A percentile compares a stretch with the other conserved stretches of the same genome.
phyloP scores from a whole-genome alignment of 1,140 invertebrate species.

The Sycophaga agraensis region DNA sequence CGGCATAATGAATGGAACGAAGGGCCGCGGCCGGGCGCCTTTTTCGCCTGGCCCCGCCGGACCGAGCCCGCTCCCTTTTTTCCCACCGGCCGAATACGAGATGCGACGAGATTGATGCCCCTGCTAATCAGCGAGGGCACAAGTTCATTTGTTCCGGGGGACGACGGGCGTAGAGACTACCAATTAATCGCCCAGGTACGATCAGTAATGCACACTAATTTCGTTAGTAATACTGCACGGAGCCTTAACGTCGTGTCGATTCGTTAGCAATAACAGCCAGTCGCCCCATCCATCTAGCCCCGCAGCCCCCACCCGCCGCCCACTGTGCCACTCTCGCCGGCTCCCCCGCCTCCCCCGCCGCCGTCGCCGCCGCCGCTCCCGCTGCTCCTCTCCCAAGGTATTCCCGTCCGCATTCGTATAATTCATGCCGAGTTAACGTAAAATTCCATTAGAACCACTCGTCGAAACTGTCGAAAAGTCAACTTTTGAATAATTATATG shows the following conservation, averaged over 20 bases:
- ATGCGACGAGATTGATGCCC: conserved; percentile 44
- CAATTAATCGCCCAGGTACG: conserved; percentile 44
- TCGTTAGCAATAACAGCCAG: conserved; percentile 39
- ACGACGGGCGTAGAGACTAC: conserved; percentile 33
- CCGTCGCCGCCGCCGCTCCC: not conserved
- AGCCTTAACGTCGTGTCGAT: conserved; percentile 39
- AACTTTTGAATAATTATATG: conserved; percentile 17
- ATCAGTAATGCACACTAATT: conserved; percentile 48
- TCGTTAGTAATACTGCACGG: conserved; percentile 36
- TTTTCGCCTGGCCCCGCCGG: no score
- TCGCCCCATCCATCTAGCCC: conserved; percentile 5
- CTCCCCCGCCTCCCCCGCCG: not conserved
- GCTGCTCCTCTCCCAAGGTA: not conserved
- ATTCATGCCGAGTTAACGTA: conserved; percentile 26
- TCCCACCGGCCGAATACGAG: conserved; percentile 25
- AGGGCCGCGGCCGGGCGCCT: no score
- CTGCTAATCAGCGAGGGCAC: conserved; percentile 41
- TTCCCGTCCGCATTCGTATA: conserved; percentile 18
- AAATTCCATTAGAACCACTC: conserved; percentile 17
- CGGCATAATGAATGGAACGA: conserved; percentile 7
- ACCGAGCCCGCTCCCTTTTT: no score
- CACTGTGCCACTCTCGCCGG: not conserved
- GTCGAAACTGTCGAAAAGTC: conserved; percentile 17
- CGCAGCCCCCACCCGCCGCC: not conserved
- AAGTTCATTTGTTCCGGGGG: conserved; percentile 38